A percentile compares a stretch with the other conserved stretches of the same genome.
phyloP scores from a whole-genome alignment of 1,140 invertebrate species.

The Trichonephila inaurata region DNA sequence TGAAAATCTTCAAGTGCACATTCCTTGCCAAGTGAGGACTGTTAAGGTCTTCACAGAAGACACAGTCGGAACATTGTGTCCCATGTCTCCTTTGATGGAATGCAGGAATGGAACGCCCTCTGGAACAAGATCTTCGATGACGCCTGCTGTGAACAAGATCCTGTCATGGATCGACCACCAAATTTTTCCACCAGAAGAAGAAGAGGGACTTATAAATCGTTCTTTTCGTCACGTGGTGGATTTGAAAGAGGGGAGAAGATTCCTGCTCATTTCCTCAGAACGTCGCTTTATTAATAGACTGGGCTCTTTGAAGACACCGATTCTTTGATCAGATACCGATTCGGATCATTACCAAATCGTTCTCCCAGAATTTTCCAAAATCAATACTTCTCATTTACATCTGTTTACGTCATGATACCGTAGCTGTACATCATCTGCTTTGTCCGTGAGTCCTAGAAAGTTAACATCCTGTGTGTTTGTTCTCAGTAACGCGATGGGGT shows the following conservation, averaged over 20 bases:
- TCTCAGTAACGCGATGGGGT: not conserved
- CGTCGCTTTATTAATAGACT: not conserved
- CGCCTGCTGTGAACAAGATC: conserved; percentile 57
- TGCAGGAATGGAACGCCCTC: conserved; percentile 54
- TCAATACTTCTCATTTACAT: conserved; percentile 23
- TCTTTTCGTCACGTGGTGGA: too few relatives aligned
- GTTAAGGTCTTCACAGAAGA: conserved; percentile 51
- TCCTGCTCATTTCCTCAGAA: not conserved
- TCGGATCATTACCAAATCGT: not conserved
- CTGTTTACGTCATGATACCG: not conserved
- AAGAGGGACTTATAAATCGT: not conserved
- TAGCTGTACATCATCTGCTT: not conserved
- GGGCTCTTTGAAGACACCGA: not conserved
- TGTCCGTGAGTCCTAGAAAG: not conserved
- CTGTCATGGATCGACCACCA: conserved; percentile 39
- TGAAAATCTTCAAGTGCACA: conserved; percentile 56
- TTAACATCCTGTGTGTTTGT: not conserved
- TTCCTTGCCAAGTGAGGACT: conserved; percentile 54
- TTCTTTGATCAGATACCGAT: not conserved
- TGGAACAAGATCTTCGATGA: conserved; percentile 60
- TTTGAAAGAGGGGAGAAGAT: not conserved
- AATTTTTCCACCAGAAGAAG: not conserved
- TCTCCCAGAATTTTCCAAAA: not conserved
- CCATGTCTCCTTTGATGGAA: conserved; percentile 64
- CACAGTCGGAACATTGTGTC: conserved; percentile 69